Evolutionary conservation across 2,797 vertebrate species (phyloP).

Genomic region (Tapirus indicus): DNA sequence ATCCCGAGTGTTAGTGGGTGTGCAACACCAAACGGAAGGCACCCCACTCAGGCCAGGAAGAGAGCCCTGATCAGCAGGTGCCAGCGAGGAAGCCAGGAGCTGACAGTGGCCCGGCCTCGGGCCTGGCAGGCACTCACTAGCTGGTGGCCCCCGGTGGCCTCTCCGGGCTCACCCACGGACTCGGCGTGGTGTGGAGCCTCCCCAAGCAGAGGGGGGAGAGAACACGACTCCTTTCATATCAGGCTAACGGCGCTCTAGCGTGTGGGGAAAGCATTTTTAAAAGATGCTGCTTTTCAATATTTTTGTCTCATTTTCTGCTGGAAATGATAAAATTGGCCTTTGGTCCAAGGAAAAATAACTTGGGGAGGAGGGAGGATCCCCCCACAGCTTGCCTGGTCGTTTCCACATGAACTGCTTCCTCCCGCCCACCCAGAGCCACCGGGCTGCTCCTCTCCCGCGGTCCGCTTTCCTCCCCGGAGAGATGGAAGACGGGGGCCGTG

Average conservation of each 20-base stretch:
- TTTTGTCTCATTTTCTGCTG: conserved; percentile 10
- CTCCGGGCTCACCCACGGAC: fast-evolving
- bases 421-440: neutral
- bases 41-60: neutral
- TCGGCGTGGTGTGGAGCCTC: neutral
- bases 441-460: neutral
- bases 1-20: neutral
- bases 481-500: neutral
- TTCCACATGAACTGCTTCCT: neutral
- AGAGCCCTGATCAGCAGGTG: neutral
- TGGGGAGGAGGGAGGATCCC: neutral
- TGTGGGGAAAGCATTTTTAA: neutral
- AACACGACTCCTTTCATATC: fast-evolving
- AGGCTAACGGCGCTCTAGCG: neutral
- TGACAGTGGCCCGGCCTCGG: neutral
- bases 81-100: neutral
- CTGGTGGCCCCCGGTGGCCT: neutral
- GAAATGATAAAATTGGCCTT: conserved; percentile 44
- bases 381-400: neutral
- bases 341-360: neutral
- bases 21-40: neutral
- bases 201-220: fast-evolving
- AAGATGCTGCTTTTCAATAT: neutral
- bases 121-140: neutral
- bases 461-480: neutral